Evolutionary conservation across 1,140 invertebrate species (phyloP), one percentile per base, ranked within the genome.

Genomic region (Stegodyphus dumicola): DNA sequence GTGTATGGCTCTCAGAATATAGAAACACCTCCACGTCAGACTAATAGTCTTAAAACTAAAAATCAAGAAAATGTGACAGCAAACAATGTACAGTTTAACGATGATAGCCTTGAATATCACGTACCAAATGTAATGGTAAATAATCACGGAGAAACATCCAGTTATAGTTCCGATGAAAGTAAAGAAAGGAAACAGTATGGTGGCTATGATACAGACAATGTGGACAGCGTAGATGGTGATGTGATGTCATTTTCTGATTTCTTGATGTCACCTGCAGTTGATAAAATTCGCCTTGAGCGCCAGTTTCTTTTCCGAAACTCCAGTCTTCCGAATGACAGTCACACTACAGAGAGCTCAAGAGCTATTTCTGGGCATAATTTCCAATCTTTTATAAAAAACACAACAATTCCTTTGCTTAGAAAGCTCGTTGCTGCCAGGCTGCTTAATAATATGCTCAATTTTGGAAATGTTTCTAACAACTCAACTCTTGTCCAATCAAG

Each of bases 211-310:
- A 15, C 7, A n/a, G 17, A 15, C n/a, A 13, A 15, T 17, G 65
- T 1, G 9, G 65, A 5, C 0, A 67, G 11, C 7, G 6, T 15
- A 65, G 49, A 66, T 65, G 70, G 51, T 5, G 80, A 75, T 7
- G 74, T 85, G 4, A 77, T 85, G 81, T 76, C 81, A 0, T 85
- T 85, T 60, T 85, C 81, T 5, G 81, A 85, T 69, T 85, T 85
- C 15, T 51, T 85, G 49, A 33, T 74, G 5, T 85, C 81, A 6
- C 81, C 81, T 15, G 17, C 77, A 17, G 81, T 73, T 7, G 81
- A 85, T 15, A 76, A 69, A 48, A 85, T 85, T 11, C 74, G 74
- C 1, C 33, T 76, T 11, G 9, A 85, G 13, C 49, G 81, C 66
- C 81, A 85, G 49, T 5, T 70, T 13, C 17, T 69, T 56, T 85